Evolutionary conservation across 2,797 vertebrate genomes (phyloP).

Genomic region (Rhinoraja longicauda): DNA sequence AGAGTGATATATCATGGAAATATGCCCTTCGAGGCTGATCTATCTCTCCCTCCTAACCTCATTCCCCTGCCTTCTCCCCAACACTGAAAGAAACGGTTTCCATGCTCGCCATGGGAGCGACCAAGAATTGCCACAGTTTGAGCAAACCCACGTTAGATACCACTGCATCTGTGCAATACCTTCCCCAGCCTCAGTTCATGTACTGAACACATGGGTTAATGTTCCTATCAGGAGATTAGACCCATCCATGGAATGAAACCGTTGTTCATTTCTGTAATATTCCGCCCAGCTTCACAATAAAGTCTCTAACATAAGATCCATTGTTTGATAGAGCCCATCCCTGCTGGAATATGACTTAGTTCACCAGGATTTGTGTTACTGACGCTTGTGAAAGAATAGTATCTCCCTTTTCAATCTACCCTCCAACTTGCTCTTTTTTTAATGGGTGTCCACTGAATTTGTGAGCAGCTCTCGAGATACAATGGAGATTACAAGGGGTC

Average conservation of each 20-base stretch:
- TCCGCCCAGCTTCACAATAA: not conserved
- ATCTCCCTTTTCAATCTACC: not conserved
- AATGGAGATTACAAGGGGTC: not conserved
- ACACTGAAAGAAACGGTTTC: too few relatives aligned
- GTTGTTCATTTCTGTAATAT: not conserved
- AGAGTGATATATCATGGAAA: too few relatives aligned
- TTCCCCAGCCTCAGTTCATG: not conserved
- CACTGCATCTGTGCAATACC: too few relatives aligned
- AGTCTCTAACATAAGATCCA: not conserved
- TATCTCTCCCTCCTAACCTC: too few relatives aligned
- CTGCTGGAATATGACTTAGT: not conserved
- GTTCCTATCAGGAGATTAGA: not conserved
- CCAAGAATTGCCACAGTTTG: too few relatives aligned
- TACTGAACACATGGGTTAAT: not conserved
- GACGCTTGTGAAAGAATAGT: not conserved
- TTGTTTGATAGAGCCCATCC: not conserved
- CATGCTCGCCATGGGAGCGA: too few relatives aligned
- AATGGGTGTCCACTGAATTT: not conserved
- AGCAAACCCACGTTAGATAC: too few relatives aligned
- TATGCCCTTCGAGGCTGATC: too few relatives aligned
- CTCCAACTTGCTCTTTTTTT: not conserved
- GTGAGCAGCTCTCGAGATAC: not conserved
- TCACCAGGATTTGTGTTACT: not conserved
- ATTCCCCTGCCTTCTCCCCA: too few relatives aligned
- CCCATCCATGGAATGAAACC: not conserved